Base-by-base conservation (phyloP, 2,888 invertebrate species). In the Aspidiotus rigidus region DNA sequence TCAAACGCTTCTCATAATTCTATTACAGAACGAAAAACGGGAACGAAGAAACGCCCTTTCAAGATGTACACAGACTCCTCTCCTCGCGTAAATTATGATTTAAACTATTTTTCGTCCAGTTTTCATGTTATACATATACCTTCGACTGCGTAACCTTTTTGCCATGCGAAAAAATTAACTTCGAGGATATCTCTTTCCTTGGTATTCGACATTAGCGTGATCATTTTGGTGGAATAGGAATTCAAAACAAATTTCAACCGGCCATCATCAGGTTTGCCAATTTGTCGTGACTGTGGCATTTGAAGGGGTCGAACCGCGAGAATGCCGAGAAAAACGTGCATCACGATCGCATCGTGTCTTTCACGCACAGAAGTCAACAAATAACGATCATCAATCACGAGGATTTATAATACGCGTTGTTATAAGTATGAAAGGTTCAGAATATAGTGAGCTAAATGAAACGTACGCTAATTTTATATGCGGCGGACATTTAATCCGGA, bases 271-370 rank as follows among this genome's bases (percentile, higher is more conserved):
- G 28, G 28, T 28, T 28, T 28, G 28, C 28, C 28, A 28, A 28
- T 28, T 11, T 15, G 16, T 62, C 62, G 62, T 62, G 62, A 62
- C 62, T 62, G 42, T n/a, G 62, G 62, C 16, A n/a, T 62, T 62
- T 40, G 13, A 28, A 28, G 28, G 28, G 28, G 28, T 5, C 28
- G 28, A 28, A 5, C 28, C 28, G 28, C 28, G 28, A 28, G 28
- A 28, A 28, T 28, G 15, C 16, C 17, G 15, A 42, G n/a, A 10
- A 42, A 62, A 62, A 62, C 59, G 59, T 59, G 59, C 17, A 44
- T 13, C 62, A 42, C 62, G 62, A 62, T n/a, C n/a, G 15, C n/a
- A 15, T 10, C 8, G 39, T 13, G 9, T 62, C 42, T n/a, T 16
- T 5, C 15, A 57, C 16, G n/a, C n/a, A 28, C 60, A 60, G 60